phyloP scores from a whole-genome alignment of 2,113 vertebrate genomes.

The Nycticebus coucang region DNA sequence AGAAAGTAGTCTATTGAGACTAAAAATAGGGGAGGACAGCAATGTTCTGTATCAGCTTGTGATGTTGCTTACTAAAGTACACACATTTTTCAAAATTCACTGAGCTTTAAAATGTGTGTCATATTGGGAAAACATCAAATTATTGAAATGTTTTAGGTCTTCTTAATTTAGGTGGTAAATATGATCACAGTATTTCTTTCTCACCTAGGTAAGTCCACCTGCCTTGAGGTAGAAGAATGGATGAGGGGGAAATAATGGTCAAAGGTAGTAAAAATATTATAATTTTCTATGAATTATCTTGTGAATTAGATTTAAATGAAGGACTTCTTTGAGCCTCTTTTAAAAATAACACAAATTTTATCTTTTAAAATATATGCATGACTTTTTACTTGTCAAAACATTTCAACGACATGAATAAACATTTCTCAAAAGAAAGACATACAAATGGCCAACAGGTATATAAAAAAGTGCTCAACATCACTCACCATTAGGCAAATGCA shows the following conservation, averaged over 20 bases:
- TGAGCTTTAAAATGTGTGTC: background rate
- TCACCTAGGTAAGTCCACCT: background rate
- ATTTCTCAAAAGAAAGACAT: background rate
- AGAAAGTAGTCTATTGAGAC: background rate
- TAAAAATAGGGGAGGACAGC: too few relatives aligned
- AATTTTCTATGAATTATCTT: background rate
- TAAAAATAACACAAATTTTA: background rate
- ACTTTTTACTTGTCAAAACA: background rate
- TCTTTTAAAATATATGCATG: background rate
- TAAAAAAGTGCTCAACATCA: too few relatives aligned
- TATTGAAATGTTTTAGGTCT: background rate
- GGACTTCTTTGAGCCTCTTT: background rate
- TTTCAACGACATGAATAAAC: background rate
- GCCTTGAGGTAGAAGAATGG: background rate
- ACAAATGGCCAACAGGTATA: too few relatives aligned
- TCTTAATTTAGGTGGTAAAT: background rate
- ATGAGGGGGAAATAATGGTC: background rate
- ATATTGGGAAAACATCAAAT: background rate
- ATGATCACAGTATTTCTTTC: background rate
- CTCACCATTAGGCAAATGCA: too few relatives aligned
- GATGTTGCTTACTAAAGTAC: background rate
- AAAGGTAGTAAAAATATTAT: background rate
- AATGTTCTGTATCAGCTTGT: background rate
- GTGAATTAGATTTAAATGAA: background rate
- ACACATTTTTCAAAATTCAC: background rate